Evolutionary conservation across 2,888 invertebrate genomes (phyloP).

Genomic region (Drosophila eohydei): DNA sequence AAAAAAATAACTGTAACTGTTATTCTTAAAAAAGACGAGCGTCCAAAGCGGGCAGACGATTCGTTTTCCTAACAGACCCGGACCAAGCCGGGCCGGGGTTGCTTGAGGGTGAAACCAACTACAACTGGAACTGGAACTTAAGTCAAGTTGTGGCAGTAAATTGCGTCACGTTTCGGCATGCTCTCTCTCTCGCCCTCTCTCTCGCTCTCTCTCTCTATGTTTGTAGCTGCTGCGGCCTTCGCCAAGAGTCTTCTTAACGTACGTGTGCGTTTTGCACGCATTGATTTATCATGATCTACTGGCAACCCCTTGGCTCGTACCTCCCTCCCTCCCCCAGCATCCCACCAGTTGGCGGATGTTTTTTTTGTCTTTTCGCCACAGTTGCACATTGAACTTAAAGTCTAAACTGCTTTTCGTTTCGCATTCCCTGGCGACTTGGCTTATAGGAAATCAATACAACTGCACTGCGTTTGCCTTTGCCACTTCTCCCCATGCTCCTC

Average conservation of each 20-base stretch:
- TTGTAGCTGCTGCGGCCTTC: slow-evolving; percentile 22
- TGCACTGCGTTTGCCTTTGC: slow-evolving; percentile 52
- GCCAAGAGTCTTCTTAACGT: slow-evolving; percentile 50
- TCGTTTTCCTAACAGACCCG: slow-evolving; percentile 40
- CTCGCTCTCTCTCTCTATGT: background rate
- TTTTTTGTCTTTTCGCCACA: slow-evolving; percentile 39
- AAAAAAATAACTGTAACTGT: slow-evolving; percentile 81
- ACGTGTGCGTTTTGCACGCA: slow-evolving; percentile 81
- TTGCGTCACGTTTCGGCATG: slow-evolving; percentile 82
- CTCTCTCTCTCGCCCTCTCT: slow-evolving; percentile 25
- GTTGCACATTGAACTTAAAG: slow-evolving; percentile 76
- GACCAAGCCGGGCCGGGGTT: slow-evolving; percentile 39
- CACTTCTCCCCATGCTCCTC: background rate
- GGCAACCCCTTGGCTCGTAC: slow-evolving; percentile 62
- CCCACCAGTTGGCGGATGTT: background rate
- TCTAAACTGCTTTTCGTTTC: slow-evolving; percentile 70
- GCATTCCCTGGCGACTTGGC: slow-evolving; percentile 60
- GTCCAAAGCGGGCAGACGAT: slow-evolving; percentile 46
- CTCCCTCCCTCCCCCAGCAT: background rate
- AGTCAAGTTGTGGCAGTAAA: slow-evolving; percentile 78
- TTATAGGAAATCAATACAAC: slow-evolving; percentile 74
- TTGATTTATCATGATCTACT: slow-evolving; percentile 83
- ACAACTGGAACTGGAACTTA: slow-evolving; percentile 70
- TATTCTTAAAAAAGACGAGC: slow-evolving; percentile 74
- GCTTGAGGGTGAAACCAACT: slow-evolving; percentile 62